Evolutionary conservation across 35 echinoderm and acorn worm genomes (phyloP).

Genomic region (Apostichopus japonicus): DNA sequence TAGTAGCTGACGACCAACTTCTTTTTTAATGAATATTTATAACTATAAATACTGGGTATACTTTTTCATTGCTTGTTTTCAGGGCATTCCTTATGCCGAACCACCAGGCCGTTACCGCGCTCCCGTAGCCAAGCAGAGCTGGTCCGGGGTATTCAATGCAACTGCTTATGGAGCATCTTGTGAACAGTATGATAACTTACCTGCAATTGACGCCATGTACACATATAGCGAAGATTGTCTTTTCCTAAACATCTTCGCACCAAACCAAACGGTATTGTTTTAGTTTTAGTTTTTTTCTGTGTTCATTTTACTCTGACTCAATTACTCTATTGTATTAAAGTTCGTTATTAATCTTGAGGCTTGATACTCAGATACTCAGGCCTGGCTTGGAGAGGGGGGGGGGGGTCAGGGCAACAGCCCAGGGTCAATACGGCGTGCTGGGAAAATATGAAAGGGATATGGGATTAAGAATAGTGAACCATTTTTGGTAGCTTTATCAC

Average conservation of each 20-base stretch:
- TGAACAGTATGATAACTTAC: neutral
- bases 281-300: too few relatives aligned
- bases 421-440: too few relatives aligned
- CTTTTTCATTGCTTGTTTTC: neutral
- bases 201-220: neutral
- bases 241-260: neutral
- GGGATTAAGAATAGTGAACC: too few relatives aligned
- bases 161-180: neutral
- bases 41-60: neutral
- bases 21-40: neutral
- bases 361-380: too few relatives aligned
- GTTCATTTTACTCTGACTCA: too few relatives aligned
- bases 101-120: neutral
- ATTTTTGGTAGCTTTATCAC: too few relatives aligned
- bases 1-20: neutral
- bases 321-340: too few relatives aligned
- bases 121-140: neutral
- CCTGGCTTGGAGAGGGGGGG: too few relatives aligned
- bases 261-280: neutral
- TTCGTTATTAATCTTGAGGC: too few relatives aligned
- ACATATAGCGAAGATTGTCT: slow-evolving; percentile 4
- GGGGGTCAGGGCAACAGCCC: too few relatives aligned
- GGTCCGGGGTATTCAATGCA: neutral
- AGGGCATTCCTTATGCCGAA: slow-evolving; percentile 17
- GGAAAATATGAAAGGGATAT: too few relatives aligned